These are phyloP conservation scores for Anoncus sp. DNA, from an alignment of 2,888 invertebrate species.

Conservation along the genomic window DNA sequence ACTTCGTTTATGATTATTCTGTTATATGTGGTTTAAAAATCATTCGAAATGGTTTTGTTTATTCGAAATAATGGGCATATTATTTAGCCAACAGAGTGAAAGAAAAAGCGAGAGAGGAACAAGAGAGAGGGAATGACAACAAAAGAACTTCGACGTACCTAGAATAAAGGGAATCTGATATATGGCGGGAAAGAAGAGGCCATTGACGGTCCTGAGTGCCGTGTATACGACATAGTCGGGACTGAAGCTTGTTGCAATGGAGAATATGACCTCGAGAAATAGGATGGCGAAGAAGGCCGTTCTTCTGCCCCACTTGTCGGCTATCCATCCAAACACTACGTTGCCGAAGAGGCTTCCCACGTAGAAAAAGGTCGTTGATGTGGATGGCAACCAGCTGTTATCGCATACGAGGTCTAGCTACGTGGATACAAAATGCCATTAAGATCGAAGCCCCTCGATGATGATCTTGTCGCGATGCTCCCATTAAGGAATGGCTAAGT, in stretches of 20 bases:
- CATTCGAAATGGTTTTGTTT: no score
- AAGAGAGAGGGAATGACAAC: neutral
- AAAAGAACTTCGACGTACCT: slow-evolving; percentile 80
- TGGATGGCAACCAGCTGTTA: slow-evolving; percentile 86
- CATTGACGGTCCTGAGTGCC: slow-evolving; percentile 86
- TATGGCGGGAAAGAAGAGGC: slow-evolving; percentile 88
- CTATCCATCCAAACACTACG: slow-evolving; percentile 88
- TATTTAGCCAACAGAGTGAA: no score
- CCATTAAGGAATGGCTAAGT: neutral
- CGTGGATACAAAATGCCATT: slow-evolving; percentile 81
- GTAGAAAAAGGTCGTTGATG: slow-evolving; percentile 88
- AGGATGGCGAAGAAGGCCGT: slow-evolving; percentile 87
- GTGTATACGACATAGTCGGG: slow-evolving; percentile 86
- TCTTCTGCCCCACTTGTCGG: slow-evolving; percentile 88
- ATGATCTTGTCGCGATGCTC: slow-evolving; percentile 8
- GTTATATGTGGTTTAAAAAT: no score
- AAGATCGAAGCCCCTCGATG: slow-evolving; percentile 71
- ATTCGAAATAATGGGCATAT: no score
- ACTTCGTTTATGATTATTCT: no score
- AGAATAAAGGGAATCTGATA: slow-evolving; percentile 88
- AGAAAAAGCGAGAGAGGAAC: neutral
- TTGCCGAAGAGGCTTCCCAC: slow-evolving; percentile 89
- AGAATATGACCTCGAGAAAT: slow-evolving; percentile 86
- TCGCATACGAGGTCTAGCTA: slow-evolving; percentile 88
- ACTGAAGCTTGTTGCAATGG: slow-evolving; percentile 87